phyloP scores from a whole-genome alignment of 2,888 invertebrate species.

The Conomelus anceps region DNA sequence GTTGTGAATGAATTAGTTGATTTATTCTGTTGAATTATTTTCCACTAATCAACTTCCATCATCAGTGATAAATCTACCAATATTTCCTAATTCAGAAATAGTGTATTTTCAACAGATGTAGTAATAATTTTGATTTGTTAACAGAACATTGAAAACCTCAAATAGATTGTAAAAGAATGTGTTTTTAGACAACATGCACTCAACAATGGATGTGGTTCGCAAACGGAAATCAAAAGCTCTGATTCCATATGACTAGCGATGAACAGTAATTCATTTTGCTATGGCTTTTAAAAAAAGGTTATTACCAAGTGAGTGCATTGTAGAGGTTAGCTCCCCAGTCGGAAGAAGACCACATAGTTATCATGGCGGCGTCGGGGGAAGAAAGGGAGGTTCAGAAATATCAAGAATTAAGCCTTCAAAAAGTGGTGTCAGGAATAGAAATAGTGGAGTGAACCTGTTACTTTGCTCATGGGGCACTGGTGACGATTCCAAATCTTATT shows the following conservation, averaged over 20 bases:
- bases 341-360: neutral
- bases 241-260: neutral
- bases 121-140: no score
- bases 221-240: neutral
- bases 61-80: no score
- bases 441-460: neutral
- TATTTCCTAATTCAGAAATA: no score
- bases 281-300: neutral
- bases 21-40: no score
- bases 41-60: no score
- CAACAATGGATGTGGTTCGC: neutral
- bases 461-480: neutral
- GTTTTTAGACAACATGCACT: neutral
- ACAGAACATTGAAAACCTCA: no score
- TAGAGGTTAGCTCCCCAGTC: neutral
- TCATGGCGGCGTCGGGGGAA: neutral
- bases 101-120: no score
- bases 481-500: neutral
- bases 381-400: neutral
- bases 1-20: no score
- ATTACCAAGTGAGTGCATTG: neutral
- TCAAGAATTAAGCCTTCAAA: neutral
- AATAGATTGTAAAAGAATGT: neutral
- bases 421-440: neutral
- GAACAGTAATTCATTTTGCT: neutral